Base-by-base conservation (phyloP, 2,797 vertebrate genomes). In the Chromis chromis region DNA sequence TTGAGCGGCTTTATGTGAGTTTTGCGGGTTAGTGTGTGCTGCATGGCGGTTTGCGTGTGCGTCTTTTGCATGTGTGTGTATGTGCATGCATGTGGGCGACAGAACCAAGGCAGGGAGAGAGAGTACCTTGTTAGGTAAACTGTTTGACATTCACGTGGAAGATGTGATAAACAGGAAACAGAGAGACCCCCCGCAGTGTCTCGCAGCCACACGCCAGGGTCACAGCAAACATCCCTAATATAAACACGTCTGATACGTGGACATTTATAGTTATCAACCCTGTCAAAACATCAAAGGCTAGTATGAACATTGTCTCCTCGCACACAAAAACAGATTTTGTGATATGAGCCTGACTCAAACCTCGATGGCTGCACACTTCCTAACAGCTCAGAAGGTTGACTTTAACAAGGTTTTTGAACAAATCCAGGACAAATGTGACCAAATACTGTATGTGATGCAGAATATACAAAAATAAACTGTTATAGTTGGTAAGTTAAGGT, bases 81-180 rank as follows among this genome's bases (percentile, higher is more conserved):
- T 61, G 31, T 17, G 69, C 7, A 7, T 76, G 48, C 39, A 64
- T 4, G 49, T 59, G 63, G 22, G 72, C 65, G 81, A 84, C 67
- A 83, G 76, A 85, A 59, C 70, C 78, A 82, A 84, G 88, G 89
- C 79, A 81, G 62, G 70, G 78, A 70, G 62, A 81, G 86, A 88
- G 83, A 88, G 86, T 79, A 92, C 91, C 91, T 91, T 90, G 87
- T 93, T 92, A 91, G 91, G 88, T 92, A 93, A 94, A 94, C 88
- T 92, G 92, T 94, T 93, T 93, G 92, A 94, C 91, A 89, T 92
- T 86, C 86, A 86, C 66, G 53, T 85, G 81, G 89, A 90, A 76
- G 85, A 95, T 88, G 86, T 83, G 88, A 89, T 94, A 94, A 94
- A 94, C 94, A 94, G 92, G 93, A 94, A 92, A 60, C 82, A 74